A percentile compares a stretch with the other conserved stretches of the same genome.
These are phyloP conservation scores for Globia sparganii DNA, from an alignment of 2,888 invertebrate species.

Conservation along the genomic window DNA sequence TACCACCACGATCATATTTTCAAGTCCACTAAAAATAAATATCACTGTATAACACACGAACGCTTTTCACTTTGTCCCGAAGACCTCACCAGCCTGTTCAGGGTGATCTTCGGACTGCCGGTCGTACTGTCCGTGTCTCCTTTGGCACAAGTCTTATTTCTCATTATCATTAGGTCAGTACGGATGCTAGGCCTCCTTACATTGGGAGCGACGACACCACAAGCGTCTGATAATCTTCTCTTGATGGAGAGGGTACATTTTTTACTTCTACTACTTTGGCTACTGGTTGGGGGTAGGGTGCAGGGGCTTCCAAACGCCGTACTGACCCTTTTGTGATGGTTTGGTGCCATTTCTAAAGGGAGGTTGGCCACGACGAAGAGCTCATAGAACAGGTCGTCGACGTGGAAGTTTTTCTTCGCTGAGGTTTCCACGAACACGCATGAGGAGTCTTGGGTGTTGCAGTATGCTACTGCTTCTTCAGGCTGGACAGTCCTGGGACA, in stretches of 20 bases:
- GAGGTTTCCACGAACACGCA: conserved; percentile 96
- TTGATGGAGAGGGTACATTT: conserved; percentile 95
- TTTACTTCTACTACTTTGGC: conserved; percentile 92
- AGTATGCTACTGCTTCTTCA: conserved; percentile 94
- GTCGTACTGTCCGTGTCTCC: conserved; percentile 92
- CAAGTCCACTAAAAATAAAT: conserved; percentile 61
- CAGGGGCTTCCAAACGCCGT: conserved; percentile 94
- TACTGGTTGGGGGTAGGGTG: conserved; percentile 93
- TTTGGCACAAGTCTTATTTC: conserved; percentile 94
- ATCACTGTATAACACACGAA: conserved; percentile 89
- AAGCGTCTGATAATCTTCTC: conserved; percentile 95
- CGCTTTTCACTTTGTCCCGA: conserved; percentile 86
- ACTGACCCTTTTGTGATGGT: conserved; percentile 95
- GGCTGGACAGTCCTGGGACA: conserved; percentile 92
- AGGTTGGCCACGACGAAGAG: conserved; percentile 95
- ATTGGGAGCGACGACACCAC: conserved; percentile 97
- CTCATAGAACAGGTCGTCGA: conserved; percentile 96
- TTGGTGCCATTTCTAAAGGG: conserved; percentile 97
- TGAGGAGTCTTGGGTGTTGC: conserved; percentile 93
- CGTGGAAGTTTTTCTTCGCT: conserved; percentile 94
- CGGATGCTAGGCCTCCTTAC: conserved; percentile 96
- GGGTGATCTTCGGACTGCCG: conserved; percentile 87
- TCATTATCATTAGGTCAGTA: conserved; percentile 96
- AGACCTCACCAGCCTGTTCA: conserved; percentile 87
- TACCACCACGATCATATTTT: conserved; percentile 21